Base-by-base conservation (phyloP, 2,888 invertebrate genomes). In the Zaprionus bogoriensis region DNA sequence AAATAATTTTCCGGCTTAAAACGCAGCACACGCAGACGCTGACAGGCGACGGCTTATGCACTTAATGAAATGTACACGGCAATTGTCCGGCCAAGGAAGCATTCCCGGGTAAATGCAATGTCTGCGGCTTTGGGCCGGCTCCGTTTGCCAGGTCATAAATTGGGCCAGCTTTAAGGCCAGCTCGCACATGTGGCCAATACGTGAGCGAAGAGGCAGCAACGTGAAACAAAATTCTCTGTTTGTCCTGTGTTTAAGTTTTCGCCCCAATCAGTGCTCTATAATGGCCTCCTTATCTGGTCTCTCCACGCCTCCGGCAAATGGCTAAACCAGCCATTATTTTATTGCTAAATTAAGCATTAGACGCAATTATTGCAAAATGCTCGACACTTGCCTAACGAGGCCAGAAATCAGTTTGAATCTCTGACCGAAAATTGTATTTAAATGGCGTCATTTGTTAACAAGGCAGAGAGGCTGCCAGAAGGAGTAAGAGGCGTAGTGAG, bases 51-150 rank as follows among this genome's bases (percentile, higher is more conserved):
- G 81, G 83, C 86, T 83, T 83, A 87, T 83, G 86, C 82, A 87
- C 82, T 87, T 87, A 83, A 83, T 83, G 82, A 87, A 83, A 83
- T 87, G 82, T 82, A 82, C 86, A 87, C 86, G 87, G 84, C 80
- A 81, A 80, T 80, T 81, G 84, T 71, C 71, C 46, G 45, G 50
- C 17, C 9, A 10, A 50, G 20, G n/a, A 47, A 7, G 10, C 12
- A 52, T n/a, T n/a, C n/a, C n/a, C n/a, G n/a, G n/a, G n/a, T n/a
- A n/a, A n/a, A 38, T 58, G 70, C 64, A 46, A 25, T 42, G 51
- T 69, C 51, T 58, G 63, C 44, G 58, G 74, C 58, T 63, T 12
- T 52, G 62, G n/a, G n/a, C n/a, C n/a, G n/a, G 38, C 59, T 50
- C 12, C 25, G n/a, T n/a, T 44, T 59, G 67, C 39, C 41, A 44